Conservation (phyloP, 2,888 invertebrate species). For the Formica aserva region DNA sequence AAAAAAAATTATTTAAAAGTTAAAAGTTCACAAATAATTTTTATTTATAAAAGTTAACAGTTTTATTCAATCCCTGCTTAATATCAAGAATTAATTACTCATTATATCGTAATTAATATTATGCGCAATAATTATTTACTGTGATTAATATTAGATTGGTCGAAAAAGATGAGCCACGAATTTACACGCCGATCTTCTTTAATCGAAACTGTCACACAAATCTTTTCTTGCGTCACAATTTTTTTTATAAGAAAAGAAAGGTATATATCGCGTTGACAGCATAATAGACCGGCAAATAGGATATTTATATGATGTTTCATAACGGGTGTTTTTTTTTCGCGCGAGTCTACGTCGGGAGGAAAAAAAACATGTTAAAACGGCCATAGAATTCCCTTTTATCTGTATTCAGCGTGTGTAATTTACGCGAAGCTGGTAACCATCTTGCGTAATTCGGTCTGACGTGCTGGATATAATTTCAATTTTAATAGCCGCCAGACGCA, state of each 20-base stretch:
- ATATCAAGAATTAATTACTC: slow-evolving; percentile 1
- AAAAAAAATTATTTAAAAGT: no score
- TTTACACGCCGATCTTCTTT: neutral
- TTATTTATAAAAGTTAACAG: no score
- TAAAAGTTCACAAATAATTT: no score
- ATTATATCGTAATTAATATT: slow-evolving; percentile 5
- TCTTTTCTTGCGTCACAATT: neutral
- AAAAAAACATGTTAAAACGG: neutral
- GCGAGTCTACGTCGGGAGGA: neutral
- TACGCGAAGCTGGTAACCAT: slow-evolving; percentile 40
- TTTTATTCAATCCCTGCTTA: no score
- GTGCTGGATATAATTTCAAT: slow-evolving; percentile 62
- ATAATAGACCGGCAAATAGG: neutral
- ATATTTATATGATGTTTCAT: slow-evolving; percentile 15
- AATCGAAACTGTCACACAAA: neutral
- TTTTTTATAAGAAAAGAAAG: neutral
- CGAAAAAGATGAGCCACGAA: neutral
- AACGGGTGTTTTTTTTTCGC: neutral
- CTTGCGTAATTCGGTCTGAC: slow-evolving; percentile 62
- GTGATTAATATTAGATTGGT: neutral
- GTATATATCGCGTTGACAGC: neutral
- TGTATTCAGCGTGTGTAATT: slow-evolving; percentile 52
- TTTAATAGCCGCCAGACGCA: slow-evolving; percentile 62
- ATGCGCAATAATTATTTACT: neutral
- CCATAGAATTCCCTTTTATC: slow-evolving; percentile 8